phyloP scores from a whole-genome alignment of 2,888 invertebrate genomes.

The Eledone cirrhosa region DNA sequence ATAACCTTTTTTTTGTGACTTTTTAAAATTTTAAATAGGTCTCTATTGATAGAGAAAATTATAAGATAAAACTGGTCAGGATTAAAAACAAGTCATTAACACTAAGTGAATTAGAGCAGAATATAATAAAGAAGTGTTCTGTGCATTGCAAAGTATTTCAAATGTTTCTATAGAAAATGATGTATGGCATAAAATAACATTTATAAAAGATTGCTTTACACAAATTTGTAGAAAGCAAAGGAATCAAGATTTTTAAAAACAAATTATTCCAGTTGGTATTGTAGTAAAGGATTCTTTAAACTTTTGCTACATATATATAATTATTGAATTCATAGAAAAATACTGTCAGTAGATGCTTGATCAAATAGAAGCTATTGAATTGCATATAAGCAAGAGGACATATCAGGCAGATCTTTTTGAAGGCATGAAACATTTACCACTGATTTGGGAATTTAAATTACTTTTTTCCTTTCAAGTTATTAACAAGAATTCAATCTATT shows the following conservation, averaged over 20 bases:
- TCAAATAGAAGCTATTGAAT: slow-evolving; percentile 5
- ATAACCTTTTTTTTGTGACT: background rate
- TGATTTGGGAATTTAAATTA: slow-evolving; percentile 19
- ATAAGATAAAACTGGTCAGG: slow-evolving; percentile 9
- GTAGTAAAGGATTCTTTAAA: background rate
- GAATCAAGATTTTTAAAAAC: slow-evolving; percentile 20
- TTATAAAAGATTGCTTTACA: slow-evolving; percentile 4
- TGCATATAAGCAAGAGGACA: slow-evolving; percentile 24
- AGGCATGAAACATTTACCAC: slow-evolving; percentile 26
- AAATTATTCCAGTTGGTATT: slow-evolving; percentile 17
- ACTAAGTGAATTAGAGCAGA: slow-evolving; percentile 24
- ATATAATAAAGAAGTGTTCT: slow-evolving; percentile 20
- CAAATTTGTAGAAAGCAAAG: slow-evolving; percentile 24
- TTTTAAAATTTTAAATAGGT: slow-evolving; percentile 16
- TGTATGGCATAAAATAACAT: slow-evolving; percentile 24
- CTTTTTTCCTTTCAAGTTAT: slow-evolving; percentile 4
- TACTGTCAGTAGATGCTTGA: slow-evolving; percentile 18
- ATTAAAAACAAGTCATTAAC: slow-evolving; percentile 26
- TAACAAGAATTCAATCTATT: slow-evolving; percentile 24
- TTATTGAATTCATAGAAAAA: slow-evolving; percentile 27
- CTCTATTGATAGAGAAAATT: slow-evolving; percentile 8
- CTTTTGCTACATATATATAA: slow-evolving; percentile 12
- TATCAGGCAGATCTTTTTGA: slow-evolving; percentile 26
- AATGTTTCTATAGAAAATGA: slow-evolving; percentile 26
- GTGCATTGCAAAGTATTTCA: slow-evolving; percentile 28